These are phyloP conservation scores for Phylloscopus trochilus DNA, from an alignment of 2,113 vertebrate species.

Conservation along the genomic window DNA sequence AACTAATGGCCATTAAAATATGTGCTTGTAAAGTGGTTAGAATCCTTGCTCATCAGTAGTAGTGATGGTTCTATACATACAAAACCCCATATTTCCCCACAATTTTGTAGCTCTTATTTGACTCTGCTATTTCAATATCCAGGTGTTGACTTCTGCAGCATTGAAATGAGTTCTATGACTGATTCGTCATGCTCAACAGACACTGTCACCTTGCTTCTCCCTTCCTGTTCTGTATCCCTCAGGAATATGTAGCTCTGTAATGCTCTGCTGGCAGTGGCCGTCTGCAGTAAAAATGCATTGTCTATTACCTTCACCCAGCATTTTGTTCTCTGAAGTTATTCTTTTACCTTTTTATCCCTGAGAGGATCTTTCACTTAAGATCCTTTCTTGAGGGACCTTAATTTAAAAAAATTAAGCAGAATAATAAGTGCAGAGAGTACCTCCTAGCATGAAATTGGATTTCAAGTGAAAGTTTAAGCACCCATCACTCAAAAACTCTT, in stretches of 20 bases:
- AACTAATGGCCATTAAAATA: neutral
- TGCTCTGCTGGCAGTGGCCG: neutral
- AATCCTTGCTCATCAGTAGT: neutral
- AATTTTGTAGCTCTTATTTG: neutral
- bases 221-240: neutral
- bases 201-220: neutral
- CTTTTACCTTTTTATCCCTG: neutral
- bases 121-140: neutral
- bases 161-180: neutral
- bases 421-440: neutral
- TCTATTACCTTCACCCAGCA: neutral
- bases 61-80: neutral
- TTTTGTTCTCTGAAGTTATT: neutral
- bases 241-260: neutral
- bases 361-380: neutral
- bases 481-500: conserved; percentile 37
- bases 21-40: neutral
- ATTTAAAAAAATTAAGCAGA: neutral
- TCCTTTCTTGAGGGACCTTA: neutral
- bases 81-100: neutral
- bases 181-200: neutral
- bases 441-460: conserved; percentile 11
- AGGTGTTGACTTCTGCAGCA: neutral
- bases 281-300: neutral
- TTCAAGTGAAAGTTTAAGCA: conserved; percentile 13